Evolutionary conservation across 2,888 invertebrate species (phyloP).

Genomic region (Andrena bicolor): DNA sequence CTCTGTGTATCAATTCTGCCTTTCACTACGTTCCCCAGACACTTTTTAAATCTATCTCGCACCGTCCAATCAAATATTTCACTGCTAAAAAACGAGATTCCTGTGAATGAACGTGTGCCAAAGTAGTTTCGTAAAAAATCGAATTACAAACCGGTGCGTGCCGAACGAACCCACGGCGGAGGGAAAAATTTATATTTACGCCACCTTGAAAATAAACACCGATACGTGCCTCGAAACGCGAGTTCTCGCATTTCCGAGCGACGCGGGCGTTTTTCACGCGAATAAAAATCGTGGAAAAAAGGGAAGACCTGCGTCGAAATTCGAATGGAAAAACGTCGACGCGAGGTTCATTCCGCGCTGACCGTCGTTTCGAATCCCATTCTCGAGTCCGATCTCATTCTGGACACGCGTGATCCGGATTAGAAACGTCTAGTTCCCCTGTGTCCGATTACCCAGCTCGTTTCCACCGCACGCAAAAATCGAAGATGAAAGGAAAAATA

Average conservation of each 20-base stretch:
- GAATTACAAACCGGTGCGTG: conserved; percentile 12
- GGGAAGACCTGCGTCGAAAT: conserved; percentile 34
- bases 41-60: neutral
- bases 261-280: conserved; percentile 26
- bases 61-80: neutral
- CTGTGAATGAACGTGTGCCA: neutral
- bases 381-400: conserved; percentile 51
- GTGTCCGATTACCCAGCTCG: conserved; percentile 32
- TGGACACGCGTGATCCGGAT: conserved; percentile 59
- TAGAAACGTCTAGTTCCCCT: conserved; percentile 48
- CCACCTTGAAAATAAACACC: conserved; percentile 49
- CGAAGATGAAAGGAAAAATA: conserved; percentile 2
- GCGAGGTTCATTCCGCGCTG: conserved; percentile 38
- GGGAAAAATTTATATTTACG: conserved; percentile 45
- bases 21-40: too few relatives aligned
- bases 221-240: conserved; percentile 44
- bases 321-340: conserved; percentile 56
- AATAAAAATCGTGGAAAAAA: conserved; percentile 6
- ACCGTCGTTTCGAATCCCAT: conserved; percentile 52
- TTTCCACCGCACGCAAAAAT: conserved; percentile 30
- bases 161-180: neutral
- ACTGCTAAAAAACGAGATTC: too few relatives aligned
- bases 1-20: too few relatives aligned
- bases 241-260: conserved; percentile 33
- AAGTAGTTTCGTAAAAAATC: conserved; percentile 7